These are phyloP conservation scores for Rhinogobius similis DNA, from an alignment of 2,113 vertebrate species.

Conservation along the genomic window DNA sequence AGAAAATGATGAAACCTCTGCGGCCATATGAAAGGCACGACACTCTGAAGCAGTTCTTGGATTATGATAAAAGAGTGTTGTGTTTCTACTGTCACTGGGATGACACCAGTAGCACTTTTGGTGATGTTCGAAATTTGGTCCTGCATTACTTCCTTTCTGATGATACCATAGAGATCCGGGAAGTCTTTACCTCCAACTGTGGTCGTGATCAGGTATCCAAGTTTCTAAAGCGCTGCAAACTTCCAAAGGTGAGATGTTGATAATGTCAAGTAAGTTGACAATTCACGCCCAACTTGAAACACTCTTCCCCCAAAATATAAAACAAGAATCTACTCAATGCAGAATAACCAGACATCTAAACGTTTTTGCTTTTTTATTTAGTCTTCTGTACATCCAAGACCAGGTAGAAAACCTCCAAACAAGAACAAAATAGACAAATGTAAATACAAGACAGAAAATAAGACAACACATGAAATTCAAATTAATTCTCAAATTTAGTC, in stretches of 20 bases:
- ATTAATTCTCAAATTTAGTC: too few relatives aligned
- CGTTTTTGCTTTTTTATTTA: too few relatives aligned
- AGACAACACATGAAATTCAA: too few relatives aligned
- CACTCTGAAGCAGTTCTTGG: slow-evolving; percentile 85
- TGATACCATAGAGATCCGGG: slow-evolving; percentile 87
- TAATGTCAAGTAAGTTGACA: too few relatives aligned
- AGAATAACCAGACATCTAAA: too few relatives aligned
- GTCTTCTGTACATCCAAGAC: too few relatives aligned
- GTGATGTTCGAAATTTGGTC: slow-evolving; percentile 79
- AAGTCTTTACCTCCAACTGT: slow-evolving; percentile 79
- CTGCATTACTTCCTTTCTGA: slow-evolving; percentile 89
- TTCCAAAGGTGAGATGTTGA: slow-evolving; percentile 85
- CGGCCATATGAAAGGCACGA: slow-evolving; percentile 83
- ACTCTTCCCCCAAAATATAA: too few relatives aligned
- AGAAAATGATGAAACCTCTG: slow-evolving; percentile 77
- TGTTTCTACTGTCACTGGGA: slow-evolving; percentile 91
- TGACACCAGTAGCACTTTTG: slow-evolving; percentile 72
- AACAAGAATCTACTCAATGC: too few relatives aligned
- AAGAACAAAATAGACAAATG: too few relatives aligned
- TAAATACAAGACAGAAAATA: too few relatives aligned
- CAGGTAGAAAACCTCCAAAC: too few relatives aligned
- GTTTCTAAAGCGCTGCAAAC: slow-evolving; percentile 85
- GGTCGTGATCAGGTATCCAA: slow-evolving; percentile 75
- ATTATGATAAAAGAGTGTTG: slow-evolving; percentile 83
- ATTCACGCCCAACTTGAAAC: too few relatives aligned